Percentiles rank a stretch among this genome's conserved stretches.
Evolutionary conservation across 1,140 invertebrate genomes (phyloP).

Genomic region (Drosophila asahinai): DNA sequence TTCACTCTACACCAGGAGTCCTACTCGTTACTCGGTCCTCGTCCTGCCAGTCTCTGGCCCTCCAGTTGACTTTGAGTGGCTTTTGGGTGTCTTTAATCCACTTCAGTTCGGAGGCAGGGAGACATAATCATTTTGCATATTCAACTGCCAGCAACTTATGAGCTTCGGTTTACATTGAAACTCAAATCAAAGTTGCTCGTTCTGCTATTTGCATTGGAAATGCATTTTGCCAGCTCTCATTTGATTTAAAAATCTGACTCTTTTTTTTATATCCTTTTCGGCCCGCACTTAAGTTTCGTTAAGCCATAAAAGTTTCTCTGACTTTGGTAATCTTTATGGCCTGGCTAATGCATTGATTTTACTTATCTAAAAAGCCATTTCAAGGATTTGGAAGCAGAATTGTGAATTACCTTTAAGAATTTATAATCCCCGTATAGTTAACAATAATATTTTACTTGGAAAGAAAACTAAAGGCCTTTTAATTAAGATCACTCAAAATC

Average conservation of each 20-base stretch:
- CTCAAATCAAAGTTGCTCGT: conserved; percentile 47
- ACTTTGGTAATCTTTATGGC: conserved; percentile 13
- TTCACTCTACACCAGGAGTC: conserved; percentile 22
- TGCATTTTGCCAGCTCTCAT: conserved; percentile 14
- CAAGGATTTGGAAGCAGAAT: not conserved
- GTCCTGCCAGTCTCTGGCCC: conserved; percentile 1
- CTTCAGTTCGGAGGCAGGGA: conserved; percentile 34
- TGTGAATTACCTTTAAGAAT: not conserved
- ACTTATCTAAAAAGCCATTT: not conserved
- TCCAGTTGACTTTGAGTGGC: conserved; percentile 70
- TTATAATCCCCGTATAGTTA: not conserved
- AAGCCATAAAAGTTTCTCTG: conserved; percentile 37
- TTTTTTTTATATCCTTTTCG: conserved; percentile 4
- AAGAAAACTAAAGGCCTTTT: not conserved
- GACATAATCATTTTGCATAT: conserved; percentile 63
- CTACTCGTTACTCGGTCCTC: not conserved
- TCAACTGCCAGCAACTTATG: conserved; percentile 47
- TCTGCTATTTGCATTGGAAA: conserved; percentile 47
- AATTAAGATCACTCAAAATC: not conserved
- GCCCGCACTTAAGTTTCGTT: conserved; percentile 31
- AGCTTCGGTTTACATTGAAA: conserved; percentile 33
- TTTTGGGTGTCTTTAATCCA: conserved; percentile 73
- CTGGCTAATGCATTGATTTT: conserved; percentile 26
- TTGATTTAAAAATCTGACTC: conserved; percentile 15
- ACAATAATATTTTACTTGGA: too few relatives aligned